Base-by-base conservation (phyloP, 2,888 invertebrate species). In the Tigriopus californicus region DNA sequence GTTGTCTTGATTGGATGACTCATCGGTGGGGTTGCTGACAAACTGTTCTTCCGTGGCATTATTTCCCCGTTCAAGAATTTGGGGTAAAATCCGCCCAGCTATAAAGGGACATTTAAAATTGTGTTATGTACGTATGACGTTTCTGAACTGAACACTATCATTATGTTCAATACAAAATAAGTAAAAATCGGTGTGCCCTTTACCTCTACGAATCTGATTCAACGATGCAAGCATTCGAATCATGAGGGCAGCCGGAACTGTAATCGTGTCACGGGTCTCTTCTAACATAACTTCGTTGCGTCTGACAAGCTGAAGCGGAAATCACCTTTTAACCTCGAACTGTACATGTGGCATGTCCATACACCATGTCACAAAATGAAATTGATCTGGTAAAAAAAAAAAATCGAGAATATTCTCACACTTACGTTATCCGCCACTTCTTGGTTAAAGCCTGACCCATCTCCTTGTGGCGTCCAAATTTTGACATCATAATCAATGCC, bases 401-500 rank as follows among this genome's bases (percentile, higher is more conserved):
- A 33, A 1, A 11, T 60, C 51, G 60, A 61, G 33, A 33, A 8
- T 33, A 3, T 8, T 33, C 33, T 33, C 33, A 33, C 3, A 33
- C 74, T 73, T 71, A 81, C 80, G 70, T 80, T 80, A 61, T 78
- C 76, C 0, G 84, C 82, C 65, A 75, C 74, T 54, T 72, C 73
- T 40, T 70, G 71, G 68, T 84, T 79, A 68, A 83, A 85, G 53
- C 67, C 72, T 0, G 77, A 70, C 60, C 79, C 76, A 22, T 78
- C 74, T 52, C 75, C 73, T n/a, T 78, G 70, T 0, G 87, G 87
- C 1, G 82, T 78, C 85, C 86, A 88, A 1, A 88, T 70, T 71
- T 88, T 88, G 25, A 88, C 78, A 68, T 87, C 85, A 68, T 87
- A 85, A 68, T 88, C 87, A 62, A 88, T 87, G n/a, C 88, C 88